Base-by-base conservation (phyloP, 2,113 vertebrate species). In the Desmodus rotundus region DNA sequence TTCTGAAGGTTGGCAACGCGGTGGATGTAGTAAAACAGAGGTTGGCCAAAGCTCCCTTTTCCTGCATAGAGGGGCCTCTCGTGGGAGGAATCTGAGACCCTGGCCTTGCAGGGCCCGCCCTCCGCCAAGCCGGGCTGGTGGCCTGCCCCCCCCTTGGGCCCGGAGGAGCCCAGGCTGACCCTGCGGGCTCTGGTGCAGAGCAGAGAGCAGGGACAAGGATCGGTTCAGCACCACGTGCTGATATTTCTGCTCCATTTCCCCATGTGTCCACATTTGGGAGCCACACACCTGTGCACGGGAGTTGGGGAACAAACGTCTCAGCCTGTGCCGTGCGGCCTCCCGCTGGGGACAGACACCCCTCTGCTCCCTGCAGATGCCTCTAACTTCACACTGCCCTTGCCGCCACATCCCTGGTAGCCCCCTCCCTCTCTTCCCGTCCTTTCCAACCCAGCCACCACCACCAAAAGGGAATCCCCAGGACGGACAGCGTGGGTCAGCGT, bases 71-170 rank as follows among this genome's bases (percentile, higher is more conserved):
- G 0, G 6, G 28, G 28, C 56, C 33, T 3, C 61, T 38, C 33
- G 5, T 9, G 1, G 70, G 63, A 7, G 47, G 7, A 6, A 14
- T n/a, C n/a, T n/a, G n/a, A n/a, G 36, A 9, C 11, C 9, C 26
- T 12, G 2, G 41, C 3, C 11, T 0, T 0, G 47, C 10, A 7
- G 12, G 7, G n/a, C 20, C 11, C 0, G 0, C 11, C 9, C n/a
- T 28, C 7, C 1, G 0, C 14, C 19, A 33, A 0, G 19, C 4
- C 5, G 4, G 45, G 19, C 76, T 24, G 76, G 19, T 14, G 1
- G 16, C 13, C 36, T 3, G 16, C 15, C 36, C 8, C 0, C 54
- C 20, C 52, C 12, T 41, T 3, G 19, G 61, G 45, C 2, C 3
- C 4, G 4, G 52, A 58, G 7, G 31, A 31, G 36, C 61, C 31